Evolutionary conservation across 2,113 vertebrate species (phyloP).

Genomic region (Sitta europaea): DNA sequence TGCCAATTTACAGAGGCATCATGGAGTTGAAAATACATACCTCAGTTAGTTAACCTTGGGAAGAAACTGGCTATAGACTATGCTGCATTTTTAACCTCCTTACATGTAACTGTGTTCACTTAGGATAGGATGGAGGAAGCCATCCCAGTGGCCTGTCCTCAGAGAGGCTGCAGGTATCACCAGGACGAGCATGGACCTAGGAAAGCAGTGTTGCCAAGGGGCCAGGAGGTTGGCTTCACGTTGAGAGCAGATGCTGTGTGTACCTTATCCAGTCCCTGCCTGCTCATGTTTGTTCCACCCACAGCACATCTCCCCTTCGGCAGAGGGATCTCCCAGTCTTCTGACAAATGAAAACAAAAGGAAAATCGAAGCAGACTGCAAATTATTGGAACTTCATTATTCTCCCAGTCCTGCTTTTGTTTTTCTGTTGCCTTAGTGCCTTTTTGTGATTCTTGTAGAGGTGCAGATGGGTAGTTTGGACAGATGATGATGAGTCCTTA

Average conservation of each 20-base stretch:
- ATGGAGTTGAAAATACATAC: neutral
- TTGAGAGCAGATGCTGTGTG: neutral
- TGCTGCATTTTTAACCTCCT: neutral
- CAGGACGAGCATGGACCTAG: accelerated
- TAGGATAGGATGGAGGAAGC: neutral
- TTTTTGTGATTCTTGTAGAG: neutral
- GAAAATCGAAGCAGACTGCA: neutral
- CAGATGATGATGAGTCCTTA: neutral
- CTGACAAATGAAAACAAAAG: neutral
- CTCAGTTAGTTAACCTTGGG: neutral
- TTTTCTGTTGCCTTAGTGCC: neutral
- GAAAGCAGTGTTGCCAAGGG: neutral
- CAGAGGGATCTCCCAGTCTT: neutral
- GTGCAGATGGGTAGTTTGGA: neutral
- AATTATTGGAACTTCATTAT: neutral
- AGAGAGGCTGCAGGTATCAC: neutral
- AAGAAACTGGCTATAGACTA: neutral
- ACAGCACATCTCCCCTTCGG: neutral
- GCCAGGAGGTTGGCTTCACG: neutral
- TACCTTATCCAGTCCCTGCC: neutral
- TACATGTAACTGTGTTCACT: neutral
- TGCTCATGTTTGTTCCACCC: neutral
- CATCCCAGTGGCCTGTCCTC: neutral
- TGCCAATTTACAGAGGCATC: neutral
- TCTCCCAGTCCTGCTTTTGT: neutral